Evolutionary conservation across 2,888 invertebrate genomes (phyloP).

Genomic region (Cecidostiba fungosa): DNA sequence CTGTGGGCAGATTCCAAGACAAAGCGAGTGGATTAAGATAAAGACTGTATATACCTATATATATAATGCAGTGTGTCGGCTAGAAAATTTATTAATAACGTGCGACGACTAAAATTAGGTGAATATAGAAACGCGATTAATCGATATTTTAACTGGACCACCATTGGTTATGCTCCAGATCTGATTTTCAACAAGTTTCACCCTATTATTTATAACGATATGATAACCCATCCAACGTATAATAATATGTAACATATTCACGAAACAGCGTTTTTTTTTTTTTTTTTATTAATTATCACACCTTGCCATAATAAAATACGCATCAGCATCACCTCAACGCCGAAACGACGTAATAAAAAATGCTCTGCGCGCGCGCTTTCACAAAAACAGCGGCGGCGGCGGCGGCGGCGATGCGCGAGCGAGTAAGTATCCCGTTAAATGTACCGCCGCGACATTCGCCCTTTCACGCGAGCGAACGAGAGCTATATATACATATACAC

Average conservation of each 20-base stretch:
- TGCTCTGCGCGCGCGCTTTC: constrained; percentile 2
- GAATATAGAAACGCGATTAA: neutral
- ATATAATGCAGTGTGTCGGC: neutral
- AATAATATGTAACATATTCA: too few species aligned
- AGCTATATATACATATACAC: neutral
- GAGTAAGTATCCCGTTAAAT: constrained; percentile 55
- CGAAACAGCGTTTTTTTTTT: too few species aligned
- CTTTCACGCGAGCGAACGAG: constrained; percentile 54
- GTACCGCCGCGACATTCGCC: constrained; percentile 58
- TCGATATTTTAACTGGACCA: neutral
- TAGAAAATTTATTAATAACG: neutral
- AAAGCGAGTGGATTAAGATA: too few species aligned
- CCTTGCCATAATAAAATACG: too few species aligned
- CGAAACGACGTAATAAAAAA: neutral
- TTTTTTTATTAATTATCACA: too few species aligned
- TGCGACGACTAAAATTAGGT: neutral
- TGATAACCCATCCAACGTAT: neutral
- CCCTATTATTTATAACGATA: neutral
- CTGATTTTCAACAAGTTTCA: neutral
- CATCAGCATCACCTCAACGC: neutral
- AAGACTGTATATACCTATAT: neutral
- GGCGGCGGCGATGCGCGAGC: neutral
- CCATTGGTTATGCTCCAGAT: constrained; percentile 1
- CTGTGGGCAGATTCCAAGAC: neutral
- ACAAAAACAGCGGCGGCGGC: constrained; percentile 21